Base-by-base conservation (phyloP, 2,797 vertebrate species). In the Sebastolobus alascanus region DNA sequence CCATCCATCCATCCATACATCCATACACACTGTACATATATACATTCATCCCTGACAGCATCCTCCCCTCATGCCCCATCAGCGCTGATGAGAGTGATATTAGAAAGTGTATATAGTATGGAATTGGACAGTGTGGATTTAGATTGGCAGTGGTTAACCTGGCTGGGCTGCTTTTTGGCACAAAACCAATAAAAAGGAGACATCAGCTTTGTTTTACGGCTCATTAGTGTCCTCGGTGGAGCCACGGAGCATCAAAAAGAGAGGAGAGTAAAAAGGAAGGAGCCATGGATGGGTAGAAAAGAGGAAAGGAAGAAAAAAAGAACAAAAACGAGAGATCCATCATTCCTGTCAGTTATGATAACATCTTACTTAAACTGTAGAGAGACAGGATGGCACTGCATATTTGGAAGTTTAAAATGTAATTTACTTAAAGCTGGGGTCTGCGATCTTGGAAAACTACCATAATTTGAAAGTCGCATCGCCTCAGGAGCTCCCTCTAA, bases 171-270 rank as follows among this genome's bases (percentile, higher is more conserved):
- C 56, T 8, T 25, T 61, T 11, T 46, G 71, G 61, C 82, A 65
- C 50, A 74, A 76, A 83, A 37, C 43, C 63, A 4, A 75, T 61
- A 33, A 9, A 18, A 25, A 72, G 52, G 16, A 22, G 27, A 66
- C 59, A 22, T 77, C 37, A 9, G 50, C 43, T 76, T 77, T 71
- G 79, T 69, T 77, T 65, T 50, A 40, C 31, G 54, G 52, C 61
- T 54, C 73, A 65, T 67, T 60, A 40, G 40, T 11, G 10, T 66
- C 77, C 3, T 55, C 50, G 0, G 58, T 31, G 22, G 22, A 37
- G 38, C 43, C 46, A 29, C 14, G 10, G 65, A 70, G 55, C 55
- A 56, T 58, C 29, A 25, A 14, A 58, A 13, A 12, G 29, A 37
- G 11, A 38, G 25, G n/a, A 25, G 33, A 59, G 8, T 3, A 29